Evolutionary conservation across 1,140 invertebrate genomes (phyloP).

Genomic region (Pseudomyrmex pallidus): DNA sequence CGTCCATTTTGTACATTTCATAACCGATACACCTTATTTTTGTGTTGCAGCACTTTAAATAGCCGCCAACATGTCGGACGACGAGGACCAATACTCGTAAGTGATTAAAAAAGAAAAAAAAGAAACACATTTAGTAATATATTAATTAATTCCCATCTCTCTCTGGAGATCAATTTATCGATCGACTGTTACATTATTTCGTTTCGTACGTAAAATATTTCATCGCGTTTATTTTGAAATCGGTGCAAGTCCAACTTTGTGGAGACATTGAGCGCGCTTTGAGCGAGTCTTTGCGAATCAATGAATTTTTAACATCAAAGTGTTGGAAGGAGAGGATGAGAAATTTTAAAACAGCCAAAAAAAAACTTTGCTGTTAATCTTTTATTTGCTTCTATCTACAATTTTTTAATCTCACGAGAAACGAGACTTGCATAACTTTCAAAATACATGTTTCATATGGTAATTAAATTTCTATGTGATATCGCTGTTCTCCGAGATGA

Average conservation of each 20-base stretch:
- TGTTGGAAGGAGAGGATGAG: neutral
- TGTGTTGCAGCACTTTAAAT: conserved; percentile 81
- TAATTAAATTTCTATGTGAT: neutral
- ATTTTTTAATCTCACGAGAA: neutral
- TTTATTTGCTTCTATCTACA: neutral
- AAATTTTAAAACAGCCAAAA: neutral
- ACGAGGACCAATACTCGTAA: conserved; percentile 86
- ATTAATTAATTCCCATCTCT: neutral
- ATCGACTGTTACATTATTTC: neutral
- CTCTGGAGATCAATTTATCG: neutral
- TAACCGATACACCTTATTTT: conserved; percentile 32
- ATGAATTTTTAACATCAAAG: too few relatives aligned
- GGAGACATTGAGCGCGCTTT: neutral
- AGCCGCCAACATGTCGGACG: conserved; percentile 84
- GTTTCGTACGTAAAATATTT: too few relatives aligned
- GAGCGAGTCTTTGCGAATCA: too few relatives aligned
- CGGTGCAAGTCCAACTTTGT: conserved; percentile 7
- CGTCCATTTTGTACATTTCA: neutral
- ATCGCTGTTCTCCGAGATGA: conserved; percentile 25
- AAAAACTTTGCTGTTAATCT: too few relatives aligned
- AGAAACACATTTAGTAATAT: too few relatives aligned
- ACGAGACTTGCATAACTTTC: conserved; percentile 24
- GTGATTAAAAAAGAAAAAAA: conserved; percentile 67
- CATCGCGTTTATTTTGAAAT: conserved; percentile 13
- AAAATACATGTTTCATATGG: neutral